Conservation (phyloP, 2,888 invertebrate genomes). For the Cerceris ruficornis region DNA sequence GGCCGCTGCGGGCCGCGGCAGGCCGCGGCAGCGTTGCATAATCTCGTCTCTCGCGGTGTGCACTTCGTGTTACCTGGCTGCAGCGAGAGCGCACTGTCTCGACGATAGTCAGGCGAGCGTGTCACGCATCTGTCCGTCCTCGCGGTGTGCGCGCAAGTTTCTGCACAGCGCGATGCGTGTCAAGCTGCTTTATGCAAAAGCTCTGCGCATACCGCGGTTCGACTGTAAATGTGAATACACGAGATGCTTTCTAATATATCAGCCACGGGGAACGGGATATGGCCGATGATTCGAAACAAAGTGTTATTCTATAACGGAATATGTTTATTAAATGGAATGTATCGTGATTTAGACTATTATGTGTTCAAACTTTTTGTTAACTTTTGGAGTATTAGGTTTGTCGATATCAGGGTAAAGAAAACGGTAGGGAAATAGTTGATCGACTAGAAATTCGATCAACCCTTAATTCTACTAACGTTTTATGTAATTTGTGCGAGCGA, state of each 20-base stretch:
- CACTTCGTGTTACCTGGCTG: conserved; percentile 15
- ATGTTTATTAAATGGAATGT: too few relatives aligned
- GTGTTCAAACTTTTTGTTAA: too few relatives aligned
- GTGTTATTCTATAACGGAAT: too few relatives aligned
- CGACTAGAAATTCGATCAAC: too few relatives aligned
- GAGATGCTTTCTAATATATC: conserved; percentile 7
- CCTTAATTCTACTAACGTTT: too few relatives aligned
- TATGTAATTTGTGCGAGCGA: too few relatives aligned
- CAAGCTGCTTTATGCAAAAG: conserved; percentile 37
- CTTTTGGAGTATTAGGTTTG: too few relatives aligned
- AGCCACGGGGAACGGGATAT: too few relatives aligned
- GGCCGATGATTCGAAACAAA: too few relatives aligned
- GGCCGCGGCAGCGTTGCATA: conserved; percentile 71
- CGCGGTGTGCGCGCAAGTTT: conserved; percentile 20
- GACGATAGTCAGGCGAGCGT: conserved; percentile 69
- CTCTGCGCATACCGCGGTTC: conserved; percentile 23
- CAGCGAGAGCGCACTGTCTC: conserved; percentile 34
- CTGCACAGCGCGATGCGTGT: conserved; percentile 19
- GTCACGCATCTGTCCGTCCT: conserved; percentile 77
- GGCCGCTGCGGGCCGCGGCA: conserved; percentile 56
- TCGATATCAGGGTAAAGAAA: too few relatives aligned
- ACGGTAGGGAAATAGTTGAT: too few relatives aligned
- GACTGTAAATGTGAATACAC: conserved; percentile 4
- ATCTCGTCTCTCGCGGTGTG: conserved; percentile 56
- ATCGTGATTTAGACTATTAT: too few relatives aligned